Conservation (phyloP, 2,888 invertebrate genomes). For the Phyllotreta cruciferae region DNA sequence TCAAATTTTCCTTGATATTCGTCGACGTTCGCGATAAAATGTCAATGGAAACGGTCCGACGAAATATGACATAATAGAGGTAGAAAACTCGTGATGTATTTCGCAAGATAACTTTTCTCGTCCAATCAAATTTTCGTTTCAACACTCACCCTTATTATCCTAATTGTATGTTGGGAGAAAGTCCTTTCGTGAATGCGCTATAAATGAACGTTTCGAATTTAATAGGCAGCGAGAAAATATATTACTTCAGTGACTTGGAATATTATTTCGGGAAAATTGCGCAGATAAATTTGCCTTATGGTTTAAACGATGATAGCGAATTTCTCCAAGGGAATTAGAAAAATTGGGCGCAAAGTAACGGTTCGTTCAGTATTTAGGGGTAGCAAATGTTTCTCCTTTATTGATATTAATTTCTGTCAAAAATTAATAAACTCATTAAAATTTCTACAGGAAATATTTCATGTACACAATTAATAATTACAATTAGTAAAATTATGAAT, state of each 20-base stretch:
- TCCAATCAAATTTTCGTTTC: constrained; percentile 27
- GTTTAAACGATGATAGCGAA: not conserved
- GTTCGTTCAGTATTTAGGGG: not conserved
- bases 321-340: not conserved
- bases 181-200: constrained; percentile 9
- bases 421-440: too few relatives aligned
- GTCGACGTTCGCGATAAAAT: constrained; percentile 25
- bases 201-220: constrained; percentile 21
- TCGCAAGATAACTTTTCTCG: constrained; percentile 29
- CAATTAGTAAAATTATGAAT: too few relatives aligned
- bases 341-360: not conserved
- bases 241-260: constrained; percentile 6
- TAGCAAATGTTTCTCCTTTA: not conserved
- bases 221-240: constrained; percentile 16
- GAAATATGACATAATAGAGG: constrained; percentile 25
- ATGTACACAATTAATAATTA: too few relatives aligned
- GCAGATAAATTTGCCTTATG: constrained; percentile 6
- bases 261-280: constrained; percentile 12
- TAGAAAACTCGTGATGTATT: constrained; percentile 31
- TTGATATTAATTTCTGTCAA: constrained; percentile 3
- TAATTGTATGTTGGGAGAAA: constrained; percentile 24
- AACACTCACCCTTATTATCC: constrained; percentile 30
- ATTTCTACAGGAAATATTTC: too few relatives aligned
- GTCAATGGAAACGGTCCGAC: constrained; percentile 25
- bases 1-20: constrained; percentile 20